Base-by-base conservation (phyloP, 2,797 vertebrate species). In the Coracias cyanogaster region DNA sequence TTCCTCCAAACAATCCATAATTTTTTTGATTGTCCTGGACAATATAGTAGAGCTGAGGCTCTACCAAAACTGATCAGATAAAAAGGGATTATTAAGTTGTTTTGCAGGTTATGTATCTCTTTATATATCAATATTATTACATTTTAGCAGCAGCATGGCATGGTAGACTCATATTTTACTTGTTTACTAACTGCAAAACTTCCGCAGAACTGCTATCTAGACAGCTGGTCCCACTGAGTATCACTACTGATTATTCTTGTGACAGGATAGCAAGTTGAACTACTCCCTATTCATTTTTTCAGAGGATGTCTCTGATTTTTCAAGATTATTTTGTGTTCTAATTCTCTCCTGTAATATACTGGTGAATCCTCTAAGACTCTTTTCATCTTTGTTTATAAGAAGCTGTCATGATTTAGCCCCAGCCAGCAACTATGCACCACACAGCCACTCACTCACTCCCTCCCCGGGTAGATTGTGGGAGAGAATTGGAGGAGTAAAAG, bases 241-340 rank as follows among this genome's bases (percentile, higher is more conserved):
- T 39, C 51, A 69, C 29, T 65, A 28, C 26, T 94, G 31, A 82
- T 82, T 91, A 69, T 80, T 86, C 22, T 57, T 73, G n/a, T 73
- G 64, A 74, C 72, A 90, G 20, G 18, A 90, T 45, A 78, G n/a
- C 54, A 88, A 90, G 76, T 49, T 85, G 17, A 78, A 67, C 57
- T 83, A 60, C 25, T 93, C 28, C 31, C 86, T 86, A 86, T 83
- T 94, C 4, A 86, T 78, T 78, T 88, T 74, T 74, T 74, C 77
- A 90, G 19, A 83, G 39, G 25, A 49, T 41, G 31, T 61, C 25
- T 76, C 39, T 48, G 20, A 3, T 82, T 76, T 69, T 54, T 43
- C 37, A 80, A 79, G 3, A 73, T 58, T 79, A 76, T 41, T 93
- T 51, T 85, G 31, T 33, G 73, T 89, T 93, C 62, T 90, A 31